These are phyloP conservation scores for Lamellibrachia columna DNA, from an alignment of 2,888 invertebrate genomes.

Conservation along the genomic window DNA sequence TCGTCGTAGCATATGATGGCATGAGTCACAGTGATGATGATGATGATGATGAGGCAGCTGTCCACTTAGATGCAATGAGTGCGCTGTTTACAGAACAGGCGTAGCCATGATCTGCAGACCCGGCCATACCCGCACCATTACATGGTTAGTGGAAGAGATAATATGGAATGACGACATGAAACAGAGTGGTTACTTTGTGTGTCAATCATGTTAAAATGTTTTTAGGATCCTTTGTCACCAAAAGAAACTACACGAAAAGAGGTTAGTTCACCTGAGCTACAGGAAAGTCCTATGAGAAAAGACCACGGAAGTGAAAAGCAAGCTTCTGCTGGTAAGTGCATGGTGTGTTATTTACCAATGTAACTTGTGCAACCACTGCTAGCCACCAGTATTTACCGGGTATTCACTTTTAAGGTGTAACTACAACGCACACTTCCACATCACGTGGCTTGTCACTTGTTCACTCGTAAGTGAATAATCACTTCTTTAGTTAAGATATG, in stretches of 20 bases:
- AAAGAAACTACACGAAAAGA: neutral
- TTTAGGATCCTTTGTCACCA: neutral
- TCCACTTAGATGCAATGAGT: too few relatives aligned
- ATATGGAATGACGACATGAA: neutral
- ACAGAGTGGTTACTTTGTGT: too few relatives aligned
- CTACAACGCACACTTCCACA: neutral
- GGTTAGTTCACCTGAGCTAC: neutral
- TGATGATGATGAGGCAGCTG: too few relatives aligned
- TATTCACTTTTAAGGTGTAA: neutral
- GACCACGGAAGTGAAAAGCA: neutral
- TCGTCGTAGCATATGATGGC: too few relatives aligned
- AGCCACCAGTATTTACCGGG: neutral
- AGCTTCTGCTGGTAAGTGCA: neutral
- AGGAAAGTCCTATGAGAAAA: neutral
- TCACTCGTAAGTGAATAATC: neutral
- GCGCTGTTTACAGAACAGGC: too few relatives aligned
- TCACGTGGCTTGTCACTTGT: neutral
- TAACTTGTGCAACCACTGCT: neutral
- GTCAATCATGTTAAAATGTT: neutral
- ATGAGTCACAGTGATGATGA: too few relatives aligned
- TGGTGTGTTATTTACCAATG: neutral
- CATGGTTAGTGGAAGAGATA: neutral
- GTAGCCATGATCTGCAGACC: too few relatives aligned
- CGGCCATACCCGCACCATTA: too few relatives aligned
- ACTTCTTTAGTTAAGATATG: neutral